Evolutionary conservation across 1,140 invertebrate species (phyloP), one percentile per base, ranked within the genome.

Genomic region (Delia radicum): DNA sequence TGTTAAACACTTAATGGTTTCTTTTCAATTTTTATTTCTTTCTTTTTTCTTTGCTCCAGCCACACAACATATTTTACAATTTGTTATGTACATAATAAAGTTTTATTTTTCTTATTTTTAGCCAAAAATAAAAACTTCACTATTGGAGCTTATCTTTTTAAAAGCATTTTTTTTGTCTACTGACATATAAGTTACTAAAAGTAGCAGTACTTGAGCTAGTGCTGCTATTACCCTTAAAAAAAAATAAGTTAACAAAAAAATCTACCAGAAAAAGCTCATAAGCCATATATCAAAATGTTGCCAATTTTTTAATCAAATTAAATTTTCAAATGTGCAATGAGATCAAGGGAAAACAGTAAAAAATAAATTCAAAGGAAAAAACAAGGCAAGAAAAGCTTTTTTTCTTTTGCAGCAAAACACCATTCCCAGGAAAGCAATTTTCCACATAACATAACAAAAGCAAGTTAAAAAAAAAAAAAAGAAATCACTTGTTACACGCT

Each of bases 201-300:
- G 37, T 42, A 42, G 3, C 3, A 42, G 12, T 13, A 42, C 37
- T 42, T 42, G 12, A 42, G 37, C 37, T 15, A 42, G 15, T 37
- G 15, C 15, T 37, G 4, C 15, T 37, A 10, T 37, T 5, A n/a
- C n/a, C n/a, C n/a, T n/a, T n/a, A n/a, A n/a, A n/a, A n/a, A n/a
- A n/a, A n/a, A n/a, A n/a, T n/a, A n/a, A n/a, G n/a, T n/a, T 42
- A 15, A 42, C 12, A 42, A 15, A 42, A 15, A 42, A 42, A 42
- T 42, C 37, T 15, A 42, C 12, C 37, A 42, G 12, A 42, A 55
- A 21, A 21, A 55, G 48, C 48, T 33, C 65, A n/a, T 69, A 69
- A 37, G 65, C 65, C 33, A 69, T 69, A 69, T 37, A 69, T 69
- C 65, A 69, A 69, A 69, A 69, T 69, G 65, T 69, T 69, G 65